A percentile compares a stretch with the other conserved stretches of the same genome.
Conservation (phyloP, 2,113 vertebrate species). For the Hiodon tergisus region DNA sequence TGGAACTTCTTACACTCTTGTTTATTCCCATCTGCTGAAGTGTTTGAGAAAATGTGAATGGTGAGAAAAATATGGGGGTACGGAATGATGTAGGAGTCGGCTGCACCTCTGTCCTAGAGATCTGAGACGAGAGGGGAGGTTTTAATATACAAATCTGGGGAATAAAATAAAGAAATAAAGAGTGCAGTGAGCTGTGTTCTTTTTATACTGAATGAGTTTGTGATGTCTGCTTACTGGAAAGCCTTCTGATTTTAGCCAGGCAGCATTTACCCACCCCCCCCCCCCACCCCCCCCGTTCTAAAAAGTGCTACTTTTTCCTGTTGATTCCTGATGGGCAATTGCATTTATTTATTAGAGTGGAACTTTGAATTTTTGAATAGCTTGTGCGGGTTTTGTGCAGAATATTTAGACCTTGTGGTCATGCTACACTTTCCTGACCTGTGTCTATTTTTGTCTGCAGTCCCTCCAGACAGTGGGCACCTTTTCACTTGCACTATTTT, state of each 20-base stretch:
- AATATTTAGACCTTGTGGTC: no score
- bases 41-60: conserved; percentile 16
- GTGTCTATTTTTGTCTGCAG: neutral
- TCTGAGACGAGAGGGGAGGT: neutral
- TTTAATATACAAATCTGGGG: conserved; percentile 32
- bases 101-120: neutral
- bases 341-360: neutral
- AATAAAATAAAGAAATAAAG: conserved; percentile 53
- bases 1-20: conserved; percentile 7
- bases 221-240: neutral
- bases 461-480: neutral
- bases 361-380: no score
- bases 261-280: no score
- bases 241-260: neutral
- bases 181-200: conserved; percentile 60
- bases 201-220: conserved; percentile 54
- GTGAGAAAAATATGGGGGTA: neutral
- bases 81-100: neutral
- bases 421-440: neutral
- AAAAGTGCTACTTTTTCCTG: neutral
- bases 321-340: no score
- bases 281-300: no score
- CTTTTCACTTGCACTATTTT: neutral
- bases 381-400: neutral
- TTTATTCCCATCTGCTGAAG: conserved; percentile 8